Evolutionary conservation across 1,140 invertebrate species (phyloP).

Genomic region (Saccostrea echinata): DNA sequence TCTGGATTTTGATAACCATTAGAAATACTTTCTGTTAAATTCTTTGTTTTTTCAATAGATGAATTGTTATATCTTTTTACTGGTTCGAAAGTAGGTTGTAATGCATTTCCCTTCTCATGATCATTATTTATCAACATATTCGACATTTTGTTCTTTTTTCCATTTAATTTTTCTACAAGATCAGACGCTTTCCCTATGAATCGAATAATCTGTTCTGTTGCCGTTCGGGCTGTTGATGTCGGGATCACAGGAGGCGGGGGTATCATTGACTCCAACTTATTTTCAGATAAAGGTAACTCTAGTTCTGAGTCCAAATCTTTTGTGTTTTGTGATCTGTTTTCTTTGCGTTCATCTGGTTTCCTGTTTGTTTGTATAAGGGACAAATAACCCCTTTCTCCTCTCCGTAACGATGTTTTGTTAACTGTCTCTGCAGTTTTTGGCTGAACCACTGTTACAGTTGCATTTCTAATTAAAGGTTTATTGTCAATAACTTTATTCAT

Average conservation of each 20-base stretch:
- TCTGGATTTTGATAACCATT: neutral
- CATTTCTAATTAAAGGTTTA: neutral
- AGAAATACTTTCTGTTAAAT: neutral
- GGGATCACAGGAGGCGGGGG: neutral
- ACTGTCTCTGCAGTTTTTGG: neutral
- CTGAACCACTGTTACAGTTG: too few species aligned
- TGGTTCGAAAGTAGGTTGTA: neutral
- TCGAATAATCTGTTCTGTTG: constrained; percentile 14
- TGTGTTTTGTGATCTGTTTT: neutral
- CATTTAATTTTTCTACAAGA: neutral
- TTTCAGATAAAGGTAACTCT: neutral
- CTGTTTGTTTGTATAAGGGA: neutral
- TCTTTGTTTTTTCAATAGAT: neutral
- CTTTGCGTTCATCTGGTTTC: neutral
- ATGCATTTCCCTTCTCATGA: neutral
- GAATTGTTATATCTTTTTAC: neutral
- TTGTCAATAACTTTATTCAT: neutral
- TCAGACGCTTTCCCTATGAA: constrained; percentile 8
- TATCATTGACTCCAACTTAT: neutral
- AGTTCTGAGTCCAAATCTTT: neutral
- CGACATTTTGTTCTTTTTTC: neutral
- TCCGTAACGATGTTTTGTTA: neutral
- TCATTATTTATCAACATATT: neutral
- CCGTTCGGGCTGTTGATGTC: neutral
- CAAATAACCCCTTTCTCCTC: neutral